Evolutionary conservation across 2,888 invertebrate genomes (phyloP).

Genomic region (Hirtodrosophila alboralis): DNA sequence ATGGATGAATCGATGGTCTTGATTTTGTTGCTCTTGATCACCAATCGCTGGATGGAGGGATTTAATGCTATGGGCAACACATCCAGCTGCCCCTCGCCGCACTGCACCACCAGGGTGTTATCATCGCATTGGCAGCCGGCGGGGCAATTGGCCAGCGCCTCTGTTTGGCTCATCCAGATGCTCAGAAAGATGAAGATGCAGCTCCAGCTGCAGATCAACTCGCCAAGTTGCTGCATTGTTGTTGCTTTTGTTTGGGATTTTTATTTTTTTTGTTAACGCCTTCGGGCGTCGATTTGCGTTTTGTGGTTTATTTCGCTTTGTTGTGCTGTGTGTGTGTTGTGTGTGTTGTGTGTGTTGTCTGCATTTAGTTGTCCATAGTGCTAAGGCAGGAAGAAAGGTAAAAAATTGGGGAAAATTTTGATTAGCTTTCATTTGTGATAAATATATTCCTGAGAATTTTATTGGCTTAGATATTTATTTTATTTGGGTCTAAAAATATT

Average conservation of each 20-base stretch:
- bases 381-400: constrained; percentile 34
- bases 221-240: constrained; percentile 34
- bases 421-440: constrained; percentile 30
- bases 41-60: constrained; percentile 94
- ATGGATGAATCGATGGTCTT: constrained; percentile 95
- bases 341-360: constrained; percentile 12
- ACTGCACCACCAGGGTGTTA: constrained; percentile 93
- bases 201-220: constrained; percentile 54
- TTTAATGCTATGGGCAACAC: constrained; percentile 95
- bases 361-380: constrained; percentile 64
- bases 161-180: constrained; percentile 32
- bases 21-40: constrained; percentile 93
- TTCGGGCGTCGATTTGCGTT: constrained; percentile 23
- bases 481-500: not conserved
- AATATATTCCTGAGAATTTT: too few species aligned
- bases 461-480: too few species aligned
- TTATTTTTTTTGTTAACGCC: constrained; percentile 15
- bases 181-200: constrained; percentile 34
- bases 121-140: constrained; percentile 94
- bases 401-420: constrained; percentile 15
- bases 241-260: constrained; percentile 10
- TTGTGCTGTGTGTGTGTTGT: constrained; percentile 7
- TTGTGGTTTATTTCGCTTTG: constrained; percentile 33
- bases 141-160: constrained; percentile 90
- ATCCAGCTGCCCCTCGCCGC: constrained; percentile 93